These are phyloP conservation scores for Elephas maximus DNA, from an alignment of 2,113 vertebrate species.

Conservation along the genomic window DNA sequence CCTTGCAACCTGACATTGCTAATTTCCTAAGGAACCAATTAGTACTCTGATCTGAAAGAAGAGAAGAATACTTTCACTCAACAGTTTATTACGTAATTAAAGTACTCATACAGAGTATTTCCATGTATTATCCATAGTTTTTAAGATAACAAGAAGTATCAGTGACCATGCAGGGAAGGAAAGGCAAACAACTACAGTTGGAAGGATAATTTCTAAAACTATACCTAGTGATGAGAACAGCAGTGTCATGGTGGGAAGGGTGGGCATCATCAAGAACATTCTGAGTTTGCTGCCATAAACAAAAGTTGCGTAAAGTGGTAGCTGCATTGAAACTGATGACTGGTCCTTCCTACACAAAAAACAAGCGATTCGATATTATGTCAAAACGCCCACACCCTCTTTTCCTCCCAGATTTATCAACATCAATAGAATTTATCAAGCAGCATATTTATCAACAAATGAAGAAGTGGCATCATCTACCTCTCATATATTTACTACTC, in stretches of 20 bases:
- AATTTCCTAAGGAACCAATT: conserved; percentile 12
- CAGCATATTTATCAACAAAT: neutral
- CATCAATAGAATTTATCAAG: neutral
- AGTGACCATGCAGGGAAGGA: neutral
- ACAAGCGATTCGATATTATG: neutral
- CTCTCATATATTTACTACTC: neutral
- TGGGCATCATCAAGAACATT: conserved; percentile 95
- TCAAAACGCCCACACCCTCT: neutral
- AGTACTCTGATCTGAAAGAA: neutral
- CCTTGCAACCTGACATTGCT: neutral
- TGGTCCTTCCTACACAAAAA: conserved; percentile 94
- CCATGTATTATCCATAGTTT: neutral
- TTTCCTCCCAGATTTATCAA: neutral
- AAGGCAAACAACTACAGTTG: neutral
- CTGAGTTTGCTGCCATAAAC: conserved; percentile 96
- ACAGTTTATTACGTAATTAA: neutral
- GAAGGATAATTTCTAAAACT: conserved; percentile 60
- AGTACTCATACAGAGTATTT: neutral
- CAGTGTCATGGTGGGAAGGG: conserved; percentile 97
- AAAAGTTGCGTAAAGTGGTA: conserved; percentile 97
- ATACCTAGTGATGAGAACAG: conserved; percentile 98
- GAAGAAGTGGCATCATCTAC: neutral
- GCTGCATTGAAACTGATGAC: conserved; percentile 95
- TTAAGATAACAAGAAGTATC: neutral
- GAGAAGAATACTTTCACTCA: neutral